Conservation (phyloP, 1,140 invertebrate species). For the Drosophila cardini region DNA sequence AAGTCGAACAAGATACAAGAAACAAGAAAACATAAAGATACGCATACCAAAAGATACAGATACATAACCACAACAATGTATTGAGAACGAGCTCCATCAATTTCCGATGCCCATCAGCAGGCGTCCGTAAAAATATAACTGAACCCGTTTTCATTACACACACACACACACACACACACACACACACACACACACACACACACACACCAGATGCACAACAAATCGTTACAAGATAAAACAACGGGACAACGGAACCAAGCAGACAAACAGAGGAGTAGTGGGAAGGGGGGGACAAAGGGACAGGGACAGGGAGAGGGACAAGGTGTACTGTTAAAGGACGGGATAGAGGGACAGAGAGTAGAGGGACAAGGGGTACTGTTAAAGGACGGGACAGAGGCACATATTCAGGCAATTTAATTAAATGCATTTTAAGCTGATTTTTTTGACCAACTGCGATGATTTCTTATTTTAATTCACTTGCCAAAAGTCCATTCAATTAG, state of each 20-base stretch:
- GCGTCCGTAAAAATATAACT: constrained; percentile 8
- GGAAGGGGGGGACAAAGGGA: not conserved
- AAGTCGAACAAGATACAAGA: constrained; percentile 12
- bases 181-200: too few relatives aligned
- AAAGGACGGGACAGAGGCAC: constrained; percentile 28
- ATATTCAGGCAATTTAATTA: constrained; percentile 67
- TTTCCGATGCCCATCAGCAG: constrained; percentile 47
- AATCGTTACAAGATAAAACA: constrained; percentile 20
- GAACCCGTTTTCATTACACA: constrained; percentile 30
- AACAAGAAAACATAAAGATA: constrained; percentile 53
- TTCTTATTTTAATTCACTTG: constrained; percentile 41
- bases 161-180: too few relatives aligned
- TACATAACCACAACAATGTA: constrained; percentile 39
- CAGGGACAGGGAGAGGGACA: not conserved
- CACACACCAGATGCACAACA: not conserved
- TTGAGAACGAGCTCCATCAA: constrained; percentile 33
- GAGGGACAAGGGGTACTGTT: not conserved
- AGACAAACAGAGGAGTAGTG: not conserved
- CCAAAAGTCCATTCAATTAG: not conserved
- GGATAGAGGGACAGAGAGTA: too few relatives aligned
- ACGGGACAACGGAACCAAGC: constrained; percentile 24
- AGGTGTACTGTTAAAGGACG: not conserved
- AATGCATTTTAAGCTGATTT: constrained; percentile 72
- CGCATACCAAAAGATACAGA: constrained; percentile 54
- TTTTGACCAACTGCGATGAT: constrained; percentile 46